Conservation (phyloP, 2,797 vertebrate genomes). For the Clamator glandarius region DNA sequence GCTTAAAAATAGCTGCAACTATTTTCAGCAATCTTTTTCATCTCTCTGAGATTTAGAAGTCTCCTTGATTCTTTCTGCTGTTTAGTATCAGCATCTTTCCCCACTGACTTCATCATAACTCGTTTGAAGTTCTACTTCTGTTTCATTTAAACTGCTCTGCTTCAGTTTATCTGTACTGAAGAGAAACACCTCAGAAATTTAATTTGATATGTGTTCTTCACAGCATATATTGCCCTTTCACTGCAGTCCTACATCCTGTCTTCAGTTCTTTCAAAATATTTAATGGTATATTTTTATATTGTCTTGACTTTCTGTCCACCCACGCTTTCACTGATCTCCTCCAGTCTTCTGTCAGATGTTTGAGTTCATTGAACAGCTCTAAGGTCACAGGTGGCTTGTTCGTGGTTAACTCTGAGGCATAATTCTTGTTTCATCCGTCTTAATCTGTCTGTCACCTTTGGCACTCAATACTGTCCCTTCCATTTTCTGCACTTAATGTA, state of each 20-base stretch:
- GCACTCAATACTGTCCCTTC: background rate
- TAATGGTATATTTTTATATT: constrained; percentile 14
- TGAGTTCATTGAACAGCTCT: background rate
- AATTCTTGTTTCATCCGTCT: background rate
- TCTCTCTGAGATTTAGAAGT: background rate
- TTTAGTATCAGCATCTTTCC: background rate
- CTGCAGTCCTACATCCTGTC: background rate
- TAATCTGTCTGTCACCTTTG: constrained; percentile 44
- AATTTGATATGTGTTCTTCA: background rate
- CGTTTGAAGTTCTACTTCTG: background rate
- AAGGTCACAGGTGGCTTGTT: constrained; percentile 36
- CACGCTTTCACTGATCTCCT: background rate
- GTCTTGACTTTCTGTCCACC: background rate
- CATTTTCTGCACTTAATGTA: background rate
- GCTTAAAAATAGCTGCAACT: background rate
- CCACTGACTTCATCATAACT: background rate
- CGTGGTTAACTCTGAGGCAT: background rate
- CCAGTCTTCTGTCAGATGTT: background rate
- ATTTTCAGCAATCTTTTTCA: background rate
- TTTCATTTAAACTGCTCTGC: background rate
- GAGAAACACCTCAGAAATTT: background rate
- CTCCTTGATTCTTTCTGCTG: background rate
- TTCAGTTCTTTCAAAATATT: constrained; percentile 38
- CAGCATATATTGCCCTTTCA: background rate
- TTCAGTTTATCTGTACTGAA: background rate